phyloP scores from a whole-genome alignment of 1,140 invertebrate species.

The Halyomorpha halys region DNA sequence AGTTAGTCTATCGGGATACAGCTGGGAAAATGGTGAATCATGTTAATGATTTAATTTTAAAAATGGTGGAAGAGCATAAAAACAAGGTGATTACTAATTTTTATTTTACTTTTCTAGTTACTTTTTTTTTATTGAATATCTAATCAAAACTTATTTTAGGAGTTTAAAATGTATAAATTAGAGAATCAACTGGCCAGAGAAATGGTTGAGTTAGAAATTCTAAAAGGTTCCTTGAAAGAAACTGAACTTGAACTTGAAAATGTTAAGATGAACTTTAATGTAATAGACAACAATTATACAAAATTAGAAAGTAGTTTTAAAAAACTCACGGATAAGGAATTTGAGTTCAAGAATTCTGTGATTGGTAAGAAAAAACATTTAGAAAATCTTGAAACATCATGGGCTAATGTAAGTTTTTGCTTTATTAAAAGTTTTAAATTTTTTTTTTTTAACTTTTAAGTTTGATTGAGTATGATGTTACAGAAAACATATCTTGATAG shows the following conservation, averaged over 20 bases:
- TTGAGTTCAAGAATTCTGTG: neutral
- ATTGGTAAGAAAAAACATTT: neutral
- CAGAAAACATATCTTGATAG: slow-evolving; percentile 9
- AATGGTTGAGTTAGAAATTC: neutral
- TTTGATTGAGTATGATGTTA: neutral
- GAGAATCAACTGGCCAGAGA: neutral
- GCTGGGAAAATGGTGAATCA: slow-evolving; percentile 1
- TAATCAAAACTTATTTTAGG: neutral
- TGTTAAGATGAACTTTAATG: neutral
- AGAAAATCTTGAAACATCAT: neutral
- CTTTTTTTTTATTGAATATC: neutral
- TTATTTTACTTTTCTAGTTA: neutral
- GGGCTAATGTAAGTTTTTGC: neutral
- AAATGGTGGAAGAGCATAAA: slow-evolving; percentile 10
- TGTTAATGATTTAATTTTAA: slow-evolving; percentile 4
- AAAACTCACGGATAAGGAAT: neutral
- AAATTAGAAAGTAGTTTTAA: neutral
- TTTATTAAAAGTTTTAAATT: neutral
- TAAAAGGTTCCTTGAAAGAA: neutral
- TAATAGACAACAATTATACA: neutral
- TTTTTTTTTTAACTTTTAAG: too few species aligned
- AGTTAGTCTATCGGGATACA: neutral
- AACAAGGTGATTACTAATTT: neutral
- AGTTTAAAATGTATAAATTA: slow-evolving; percentile 2
- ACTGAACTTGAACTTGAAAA: neutral